Evolutionary conservation across 2,888 invertebrate genomes (phyloP).

Genomic region (Thera obeliscata): DNA sequence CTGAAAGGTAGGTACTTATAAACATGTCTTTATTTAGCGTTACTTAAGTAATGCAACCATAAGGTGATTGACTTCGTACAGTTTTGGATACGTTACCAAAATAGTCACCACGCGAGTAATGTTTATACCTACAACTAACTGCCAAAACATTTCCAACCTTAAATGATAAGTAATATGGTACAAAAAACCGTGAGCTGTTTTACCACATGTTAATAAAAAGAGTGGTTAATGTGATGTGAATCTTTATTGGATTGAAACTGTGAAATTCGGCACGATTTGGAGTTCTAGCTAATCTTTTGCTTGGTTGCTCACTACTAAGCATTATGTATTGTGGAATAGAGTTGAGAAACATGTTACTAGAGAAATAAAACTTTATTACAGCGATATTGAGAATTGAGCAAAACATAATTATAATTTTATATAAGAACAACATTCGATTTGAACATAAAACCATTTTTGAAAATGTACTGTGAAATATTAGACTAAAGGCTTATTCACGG

Average conservation of each 20-base stretch:
- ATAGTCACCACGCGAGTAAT: slow-evolving; percentile 46
- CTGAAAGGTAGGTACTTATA: neutral
- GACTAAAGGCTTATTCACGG: no score
- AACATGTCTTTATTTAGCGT: slow-evolving; percentile 42
- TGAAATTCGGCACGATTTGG: slow-evolving; percentile 25
- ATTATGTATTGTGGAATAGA: slow-evolving; percentile 21
- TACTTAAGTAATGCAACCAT: slow-evolving; percentile 37
- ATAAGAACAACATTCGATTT: no score
- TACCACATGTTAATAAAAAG: slow-evolving; percentile 34
- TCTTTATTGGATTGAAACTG: slow-evolving; percentile 36
- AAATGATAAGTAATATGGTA: neutral
- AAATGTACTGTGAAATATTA: no score
- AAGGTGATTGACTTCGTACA: slow-evolving; percentile 61
- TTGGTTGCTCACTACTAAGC: slow-evolving; percentile 21
- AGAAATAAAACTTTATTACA: slow-evolving; percentile 6
- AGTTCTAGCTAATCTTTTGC: slow-evolving; percentile 22
- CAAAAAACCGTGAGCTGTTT: slow-evolving; percentile 7
- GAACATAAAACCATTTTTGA: no score
- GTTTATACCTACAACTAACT: slow-evolving; percentile 24
- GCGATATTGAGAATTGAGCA: neutral
- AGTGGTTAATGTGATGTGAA: slow-evolving; percentile 44
- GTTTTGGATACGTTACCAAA: slow-evolving; percentile 56
- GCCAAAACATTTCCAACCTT: slow-evolving; percentile 33
- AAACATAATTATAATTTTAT: neutral
- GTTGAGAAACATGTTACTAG: slow-evolving; percentile 6